A percentile compares a stretch with the other conserved stretches of the same genome.
Conservation (phyloP, 2,113 vertebrate genomes). For the Entomyzon cyanotis region DNA sequence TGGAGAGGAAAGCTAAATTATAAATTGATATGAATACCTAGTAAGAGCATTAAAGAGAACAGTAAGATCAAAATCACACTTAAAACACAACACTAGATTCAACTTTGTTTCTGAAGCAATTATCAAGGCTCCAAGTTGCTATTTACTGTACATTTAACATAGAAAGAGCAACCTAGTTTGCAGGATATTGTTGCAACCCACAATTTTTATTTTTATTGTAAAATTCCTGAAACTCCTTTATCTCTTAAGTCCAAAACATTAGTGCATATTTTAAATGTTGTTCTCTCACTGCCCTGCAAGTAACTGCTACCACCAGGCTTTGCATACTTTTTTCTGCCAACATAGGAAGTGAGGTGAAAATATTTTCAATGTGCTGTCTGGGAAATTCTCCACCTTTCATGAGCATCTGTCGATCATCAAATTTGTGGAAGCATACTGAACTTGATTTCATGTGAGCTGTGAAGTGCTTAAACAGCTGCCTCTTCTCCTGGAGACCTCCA, state of each 20-base stretch:
- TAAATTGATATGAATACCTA: neutral
- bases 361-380: neutral
- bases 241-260: neutral
- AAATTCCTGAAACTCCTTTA: neutral
- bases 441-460: slow-evolving; percentile 1
- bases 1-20: neutral
- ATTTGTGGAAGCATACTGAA: slow-evolving; percentile 8
- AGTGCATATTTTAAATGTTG: neutral
- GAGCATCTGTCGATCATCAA: neutral
- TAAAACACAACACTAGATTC: neutral
- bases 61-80: neutral
- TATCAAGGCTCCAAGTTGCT: neutral
- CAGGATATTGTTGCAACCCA: neutral
- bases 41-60: neutral
- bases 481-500: slow-evolving; percentile 47
- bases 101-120: neutral
- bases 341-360: neutral
- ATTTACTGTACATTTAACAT: neutral
- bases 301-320: neutral
- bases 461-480: slow-evolving; percentile 31
- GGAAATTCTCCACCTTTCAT: slow-evolving; percentile 11
- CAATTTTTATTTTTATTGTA: neutral
- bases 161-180: neutral
- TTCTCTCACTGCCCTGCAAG: neutral
- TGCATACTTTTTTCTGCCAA: neutral